These are phyloP conservation scores for Nansenia antarctica DNA, from an alignment of 2,113 vertebrate genomes.

Conservation along the genomic window DNA sequence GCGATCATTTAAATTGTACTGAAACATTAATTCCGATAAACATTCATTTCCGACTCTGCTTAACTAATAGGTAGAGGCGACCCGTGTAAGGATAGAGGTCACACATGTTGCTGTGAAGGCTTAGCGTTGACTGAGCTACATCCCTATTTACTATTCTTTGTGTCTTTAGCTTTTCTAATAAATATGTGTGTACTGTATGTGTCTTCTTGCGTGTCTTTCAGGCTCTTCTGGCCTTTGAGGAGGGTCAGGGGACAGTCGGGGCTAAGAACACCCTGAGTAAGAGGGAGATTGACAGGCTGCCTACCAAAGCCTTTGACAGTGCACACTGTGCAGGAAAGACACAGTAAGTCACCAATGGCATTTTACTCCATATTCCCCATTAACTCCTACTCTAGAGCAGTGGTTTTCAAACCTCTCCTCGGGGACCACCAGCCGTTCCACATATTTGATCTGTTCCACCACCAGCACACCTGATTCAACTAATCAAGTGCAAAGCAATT, in stretches of 20 bases:
- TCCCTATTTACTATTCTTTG: neutral
- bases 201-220: slow-evolving; percentile 25
- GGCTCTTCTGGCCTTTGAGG: slow-evolving; percentile 77
- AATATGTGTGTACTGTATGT: neutral
- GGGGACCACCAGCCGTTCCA: neutral
- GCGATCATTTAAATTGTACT: too few species aligned
- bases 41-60: too few species aligned
- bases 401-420: too few species aligned
- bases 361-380: neutral
- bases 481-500: too few species aligned
- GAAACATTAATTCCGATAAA: too few species aligned
- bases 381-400: neutral
- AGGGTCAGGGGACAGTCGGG: slow-evolving; percentile 69
- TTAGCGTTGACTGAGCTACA: too few species aligned
- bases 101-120: too few species aligned
- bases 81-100: too few species aligned
- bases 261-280: slow-evolving; percentile 60
- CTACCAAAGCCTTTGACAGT: slow-evolving; percentile 65
- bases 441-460: neutral
- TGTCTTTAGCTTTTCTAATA: neutral
- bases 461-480: neutral
- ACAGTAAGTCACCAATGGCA: slow-evolving; percentile 58
- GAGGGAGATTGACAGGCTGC: slow-evolving; percentile 71
- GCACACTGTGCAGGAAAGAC: slow-evolving; percentile 55
- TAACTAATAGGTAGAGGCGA: too few species aligned